Evolutionary conservation across 2,113 vertebrate genomes (phyloP), one percentile per base, ranked within the genome.

Genomic region (Hyaena hyaena): DNA sequence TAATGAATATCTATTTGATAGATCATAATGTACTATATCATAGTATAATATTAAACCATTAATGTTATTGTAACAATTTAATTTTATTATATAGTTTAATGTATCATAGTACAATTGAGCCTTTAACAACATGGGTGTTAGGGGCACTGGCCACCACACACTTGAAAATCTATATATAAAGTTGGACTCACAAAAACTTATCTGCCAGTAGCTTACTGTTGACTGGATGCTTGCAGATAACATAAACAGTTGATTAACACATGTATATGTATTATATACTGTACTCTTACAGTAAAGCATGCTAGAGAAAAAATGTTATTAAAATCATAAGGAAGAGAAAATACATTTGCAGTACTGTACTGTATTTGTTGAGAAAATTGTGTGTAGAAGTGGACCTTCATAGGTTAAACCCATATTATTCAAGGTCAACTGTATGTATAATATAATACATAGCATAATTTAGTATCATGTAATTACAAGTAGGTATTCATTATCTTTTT

Each of bases 1-100:
- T 68, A 92, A 86, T 96, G 50, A 86, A 66, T 96, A 39, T 26
- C 45, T 94, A 86, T 33, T 92, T 94, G 6, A 86, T 82, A 68
- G 74, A 77, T 77, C 10, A 91, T 69, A 31, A 16, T 45, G 21
- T 61, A 88, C 2, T 50, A 91, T 48, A 35, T 43, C 69, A 58
- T 88, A 31, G 7, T 45, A 81, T 77, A 66, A 71, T 77, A 66
- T 53, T 55, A 65, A 39, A 28, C 48, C 2, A 3, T 48, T 69
- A 87, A 73, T 24, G 31, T 74, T 93, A 55, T 33, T 68, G 28
- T 88, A 90, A n/a, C 28, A 84, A 74, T 45, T 66, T 53, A 86
- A 77, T 77, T 28, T 76, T 68, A 55, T 71, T 80, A 35, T 35
- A 15, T 87, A 48, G 21, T 68, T 33, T 63, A 65, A 86, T 79